Base-by-base conservation (phyloP, 2,113 vertebrate species). In the Willisornis vidua region DNA sequence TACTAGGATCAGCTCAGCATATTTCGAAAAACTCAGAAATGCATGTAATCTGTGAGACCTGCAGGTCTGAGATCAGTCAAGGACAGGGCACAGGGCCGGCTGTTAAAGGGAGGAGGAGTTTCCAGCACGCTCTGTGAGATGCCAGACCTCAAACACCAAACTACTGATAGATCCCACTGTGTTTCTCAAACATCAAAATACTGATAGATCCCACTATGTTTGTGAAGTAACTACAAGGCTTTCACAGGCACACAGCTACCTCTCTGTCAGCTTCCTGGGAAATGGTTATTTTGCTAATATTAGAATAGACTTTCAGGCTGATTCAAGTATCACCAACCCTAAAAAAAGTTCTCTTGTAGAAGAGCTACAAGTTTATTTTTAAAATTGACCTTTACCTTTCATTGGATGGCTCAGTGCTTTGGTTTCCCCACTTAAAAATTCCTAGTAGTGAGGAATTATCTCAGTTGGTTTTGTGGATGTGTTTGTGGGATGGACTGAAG, bases 381-480 rank as follows among this genome's bases (percentile, higher is more conserved):
- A 96, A 96, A 95, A 94, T 41, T 93, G 90, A 90, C 93, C 90
- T 94, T 94, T 97, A 80, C 78, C 75, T 91, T 92, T 88, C 73
- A 81, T 24, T 89, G 80, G 83, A 68, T 75, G 65, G 79, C 73
- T 94, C 73, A 22, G 49, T 66, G 65, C 85, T 93, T 96, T 72
- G 70, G 61, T 92, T 92, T 66, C 58, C 63, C 70, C 43, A 63
- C 52, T 92, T 90, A 33, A 90, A 90, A 68, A 7, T n/a, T 90
- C 68, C 31, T 71, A 63, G 65, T 51, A 88, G 55, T 9, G 19
- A 95, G 72, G 67, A 90, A 89, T 90, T 90, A 58, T 43, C 75
- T 90, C 7, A 2, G 16, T 31, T 35, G 41, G 48, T 78, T 90
- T 91, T 71, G 70, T 78, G 77, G 58, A 68, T 0, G 5, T 55